A percentile compares a stretch with the other conserved stretches of the same genome.
phyloP scores from a whole-genome alignment of 1,140 invertebrate species.

The Mya arenaria region DNA sequence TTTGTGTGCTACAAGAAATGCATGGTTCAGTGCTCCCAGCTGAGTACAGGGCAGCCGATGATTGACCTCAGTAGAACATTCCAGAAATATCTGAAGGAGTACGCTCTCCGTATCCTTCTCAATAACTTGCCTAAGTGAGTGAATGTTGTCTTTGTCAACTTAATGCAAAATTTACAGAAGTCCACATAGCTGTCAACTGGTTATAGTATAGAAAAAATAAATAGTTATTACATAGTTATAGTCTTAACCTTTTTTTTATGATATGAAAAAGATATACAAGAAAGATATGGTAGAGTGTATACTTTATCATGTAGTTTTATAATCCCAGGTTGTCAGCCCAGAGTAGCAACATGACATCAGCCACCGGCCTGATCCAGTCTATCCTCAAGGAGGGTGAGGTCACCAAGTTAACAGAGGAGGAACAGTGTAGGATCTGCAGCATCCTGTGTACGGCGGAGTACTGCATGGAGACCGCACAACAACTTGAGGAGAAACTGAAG shows the following conservation, averaged over 20 bases:
- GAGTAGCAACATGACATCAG: constrained; percentile 82
- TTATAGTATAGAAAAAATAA: too few relatives aligned
- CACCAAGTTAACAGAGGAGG: constrained; percentile 91
- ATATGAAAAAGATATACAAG: too few relatives aligned
- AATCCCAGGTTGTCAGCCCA: constrained; percentile 74
- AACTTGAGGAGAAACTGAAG: constrained; percentile 97
- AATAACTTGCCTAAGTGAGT: constrained; percentile 94
- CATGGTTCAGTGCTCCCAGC: constrained; percentile 96
- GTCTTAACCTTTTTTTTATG: too few relatives aligned
- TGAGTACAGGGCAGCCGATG: constrained; percentile 93
- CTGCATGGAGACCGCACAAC: constrained; percentile 98
- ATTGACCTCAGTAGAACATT: constrained; percentile 93
- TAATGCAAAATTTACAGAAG: too few relatives aligned
- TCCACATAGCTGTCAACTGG: too few relatives aligned
- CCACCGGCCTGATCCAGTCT: constrained; percentile 91
- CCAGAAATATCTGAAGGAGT: constrained; percentile 97
- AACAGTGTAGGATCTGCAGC: constrained; percentile 93
- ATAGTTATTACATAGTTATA: too few relatives aligned
- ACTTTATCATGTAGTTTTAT: too few relatives aligned
- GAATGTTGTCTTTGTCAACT: too few relatives aligned
- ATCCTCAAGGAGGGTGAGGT: constrained; percentile 89
- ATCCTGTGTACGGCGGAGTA: constrained; percentile 99
- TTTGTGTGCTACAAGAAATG: constrained; percentile 93
- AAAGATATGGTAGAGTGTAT: too few relatives aligned
- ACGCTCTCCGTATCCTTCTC: constrained; percentile 92